Conservation (phyloP, 2,888 invertebrate species). For the Blastobasis adustella region DNA sequence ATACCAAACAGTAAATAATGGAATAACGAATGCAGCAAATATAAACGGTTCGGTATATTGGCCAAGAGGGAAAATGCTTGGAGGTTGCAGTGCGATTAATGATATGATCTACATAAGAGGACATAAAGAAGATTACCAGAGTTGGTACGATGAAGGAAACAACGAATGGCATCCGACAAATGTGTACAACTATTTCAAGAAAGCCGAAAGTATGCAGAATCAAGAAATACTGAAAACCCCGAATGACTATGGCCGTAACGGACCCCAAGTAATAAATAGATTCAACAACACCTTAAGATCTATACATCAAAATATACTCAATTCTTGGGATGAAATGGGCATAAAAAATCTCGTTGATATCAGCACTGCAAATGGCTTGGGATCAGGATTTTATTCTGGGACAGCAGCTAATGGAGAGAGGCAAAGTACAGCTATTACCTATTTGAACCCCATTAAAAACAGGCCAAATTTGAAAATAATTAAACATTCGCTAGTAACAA, state of each 20-base stretch:
- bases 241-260: constrained; percentile 6
- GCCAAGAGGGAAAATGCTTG: constrained; percentile 74
- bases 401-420: constrained; percentile 56
- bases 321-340: constrained; percentile 53
- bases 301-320: constrained; percentile 23
- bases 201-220: constrained; percentile 9
- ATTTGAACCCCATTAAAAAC: constrained; percentile 33
- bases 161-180: constrained; percentile 5
- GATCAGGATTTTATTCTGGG: constrained; percentile 52
- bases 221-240: neutral
- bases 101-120: constrained; percentile 66
- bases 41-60: constrained; percentile 31
- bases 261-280: constrained; percentile 6
- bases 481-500: constrained; percentile 63
- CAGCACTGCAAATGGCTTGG: constrained; percentile 46
- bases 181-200: constrained; percentile 4
- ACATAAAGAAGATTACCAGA: constrained; percentile 46
- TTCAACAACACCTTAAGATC: constrained; percentile 3
- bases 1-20: constrained; percentile 85
- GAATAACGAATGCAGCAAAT: constrained; percentile 79
- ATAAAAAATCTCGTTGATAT: constrained; percentile 38
- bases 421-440: constrained; percentile 63
- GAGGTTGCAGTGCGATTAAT: constrained; percentile 61
- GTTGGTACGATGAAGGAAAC: constrained; percentile 39
- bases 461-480: constrained; percentile 43